These are phyloP conservation scores for Spheniscus humboldti DNA, from an alignment of 2,797 vertebrate genomes.

Conservation along the genomic window DNA sequence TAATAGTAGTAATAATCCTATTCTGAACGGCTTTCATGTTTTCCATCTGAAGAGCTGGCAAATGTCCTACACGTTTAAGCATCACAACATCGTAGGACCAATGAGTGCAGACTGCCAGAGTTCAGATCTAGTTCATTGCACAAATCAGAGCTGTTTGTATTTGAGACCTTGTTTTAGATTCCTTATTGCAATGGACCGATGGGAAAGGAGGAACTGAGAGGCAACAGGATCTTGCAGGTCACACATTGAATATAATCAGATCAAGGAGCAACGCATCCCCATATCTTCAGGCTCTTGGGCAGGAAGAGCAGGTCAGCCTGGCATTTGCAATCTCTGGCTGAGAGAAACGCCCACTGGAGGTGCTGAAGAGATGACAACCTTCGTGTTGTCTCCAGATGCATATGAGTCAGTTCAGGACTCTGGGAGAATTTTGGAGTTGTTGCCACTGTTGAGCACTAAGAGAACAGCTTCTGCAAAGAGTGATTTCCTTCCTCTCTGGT, in stretches of 20 bases:
- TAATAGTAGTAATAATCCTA: neutral
- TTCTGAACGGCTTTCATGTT: neutral
- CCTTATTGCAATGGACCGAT: neutral
- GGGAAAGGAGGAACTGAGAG: neutral
- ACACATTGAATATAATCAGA: accelerated
- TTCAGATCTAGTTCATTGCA: neutral
- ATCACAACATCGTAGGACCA: neutral
- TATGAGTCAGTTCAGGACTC: neutral
- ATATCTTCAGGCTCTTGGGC: neutral
- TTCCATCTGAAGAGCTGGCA: neutral
- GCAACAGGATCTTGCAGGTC: neutral
- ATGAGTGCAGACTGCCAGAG: neutral
- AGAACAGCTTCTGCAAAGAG: neutral
- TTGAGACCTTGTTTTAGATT: neutral
- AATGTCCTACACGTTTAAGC: neutral
- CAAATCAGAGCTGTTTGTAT: neutral
- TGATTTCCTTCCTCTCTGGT: neutral
- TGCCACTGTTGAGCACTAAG: neutral
- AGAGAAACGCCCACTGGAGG: neutral
- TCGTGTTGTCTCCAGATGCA: accelerated
- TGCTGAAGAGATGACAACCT: neutral
- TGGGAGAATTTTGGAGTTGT: neutral
- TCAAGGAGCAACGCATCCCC: neutral
- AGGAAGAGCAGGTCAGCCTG: neutral
- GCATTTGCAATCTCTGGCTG: neutral